Evolutionary conservation across 2,888 invertebrate species (phyloP), one percentile per base, ranked within the genome.

Genomic region (Cephalotes varians): DNA sequence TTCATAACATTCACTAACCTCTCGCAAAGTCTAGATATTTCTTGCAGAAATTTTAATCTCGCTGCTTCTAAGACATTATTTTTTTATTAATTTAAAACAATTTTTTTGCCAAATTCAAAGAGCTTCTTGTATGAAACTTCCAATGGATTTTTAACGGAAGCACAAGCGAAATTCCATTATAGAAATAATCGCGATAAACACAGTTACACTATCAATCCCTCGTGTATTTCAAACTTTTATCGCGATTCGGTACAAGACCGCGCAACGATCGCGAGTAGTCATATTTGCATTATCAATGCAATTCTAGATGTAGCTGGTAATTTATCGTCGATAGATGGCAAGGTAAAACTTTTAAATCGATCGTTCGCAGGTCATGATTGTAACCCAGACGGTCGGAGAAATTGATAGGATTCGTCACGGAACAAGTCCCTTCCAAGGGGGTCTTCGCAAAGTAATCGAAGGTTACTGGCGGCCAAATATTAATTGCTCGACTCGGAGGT

Each of bases 401-500:
- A 65, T 76, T 65, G 81, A 81, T 81, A 86, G 89, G 83, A 87
- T 84, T 76, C 85, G 86, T 84, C 84, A 80, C 71, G 79, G 64
- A 62, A 64, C 76, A 64, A 80, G 58, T 72, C 31, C 58, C 79
- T 56, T 77, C 40, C 56, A 12, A 31, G 40, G 44, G 2, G 60
- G 56, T 84, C 85, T 85, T 86, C 82, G 84, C 73, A 80, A 84
- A 88, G 88, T 83, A 84, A 89, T 85, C 88, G 85, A 88, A 83
- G 82, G 83, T 82, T 74, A 86, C 76, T 67, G n/a, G 60, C 51
- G 31, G 71, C 72, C 86, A 87, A 89, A 89, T 92, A 92, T 92
- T 92, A 92, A 92, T 92, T 90, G 72, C 82, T 87, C 87, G 88
- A 89, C 90, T 89, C 86, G 81, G 74, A 80, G n/a, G 15, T 21